Percentiles rank a stretch among this genome's conserved stretches.
These are phyloP conservation scores for Drosophila erecta DNA, from an alignment of 1,140 invertebrate species.

Conservation along the genomic window DNA sequence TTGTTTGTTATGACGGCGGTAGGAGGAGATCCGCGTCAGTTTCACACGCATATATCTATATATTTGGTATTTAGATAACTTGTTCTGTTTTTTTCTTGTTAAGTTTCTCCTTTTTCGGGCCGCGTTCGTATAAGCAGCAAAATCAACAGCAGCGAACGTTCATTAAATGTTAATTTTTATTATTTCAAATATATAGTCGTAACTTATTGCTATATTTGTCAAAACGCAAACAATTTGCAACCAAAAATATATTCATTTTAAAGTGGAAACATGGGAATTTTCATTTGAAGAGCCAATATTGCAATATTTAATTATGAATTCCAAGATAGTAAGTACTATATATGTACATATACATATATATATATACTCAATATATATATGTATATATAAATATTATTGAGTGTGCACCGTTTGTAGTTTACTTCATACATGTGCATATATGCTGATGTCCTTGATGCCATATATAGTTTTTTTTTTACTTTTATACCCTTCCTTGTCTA, in stretches of 20 bases:
- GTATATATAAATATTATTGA: no score
- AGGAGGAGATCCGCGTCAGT: slow-evolving; percentile 11
- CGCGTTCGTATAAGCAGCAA: slow-evolving; percentile 38
- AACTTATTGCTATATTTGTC: slow-evolving; percentile 70
- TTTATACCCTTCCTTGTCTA: no score
- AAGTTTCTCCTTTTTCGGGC: slow-evolving; percentile 56
- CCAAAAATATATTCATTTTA: slow-evolving; percentile 61
- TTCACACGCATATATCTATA: slow-evolving; percentile 41
- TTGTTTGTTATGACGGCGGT: slow-evolving; percentile 49
- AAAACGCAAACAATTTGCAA: slow-evolving; percentile 60
- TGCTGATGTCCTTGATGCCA: no score
- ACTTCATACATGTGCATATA: no score
- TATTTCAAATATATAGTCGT: slow-evolving; percentile 72
- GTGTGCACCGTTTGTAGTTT: no score
- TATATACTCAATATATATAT: no score
- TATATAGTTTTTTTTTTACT: no score
- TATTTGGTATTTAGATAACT: slow-evolving; percentile 54
- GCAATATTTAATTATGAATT: background rate
- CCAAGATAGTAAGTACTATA: no score
- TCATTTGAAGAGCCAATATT: background rate
- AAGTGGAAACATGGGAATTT: slow-evolving; percentile 10
- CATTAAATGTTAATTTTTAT: slow-evolving; percentile 77
- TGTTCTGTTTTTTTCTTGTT: slow-evolving; percentile 57
- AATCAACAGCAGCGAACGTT: slow-evolving; percentile 52
- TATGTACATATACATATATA: no score